Evolutionary conservation across 2,888 invertebrate genomes (phyloP).

Genomic region (Mesorhabditis belari): DNA sequence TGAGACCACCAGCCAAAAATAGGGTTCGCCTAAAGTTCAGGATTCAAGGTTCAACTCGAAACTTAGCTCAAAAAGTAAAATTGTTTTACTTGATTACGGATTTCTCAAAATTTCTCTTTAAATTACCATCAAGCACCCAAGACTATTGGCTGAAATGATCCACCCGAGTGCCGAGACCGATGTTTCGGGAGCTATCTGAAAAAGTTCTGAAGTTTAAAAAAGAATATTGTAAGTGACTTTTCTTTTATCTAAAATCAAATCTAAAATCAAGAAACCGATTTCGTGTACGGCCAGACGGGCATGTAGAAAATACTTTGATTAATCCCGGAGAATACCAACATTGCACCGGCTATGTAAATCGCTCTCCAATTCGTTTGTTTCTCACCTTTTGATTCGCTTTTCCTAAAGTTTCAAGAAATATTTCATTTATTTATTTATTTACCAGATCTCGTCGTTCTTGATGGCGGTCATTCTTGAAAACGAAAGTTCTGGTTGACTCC

Average conservation of each 20-base stretch:
- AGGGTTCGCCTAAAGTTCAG: background rate
- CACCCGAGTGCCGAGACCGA: background rate
- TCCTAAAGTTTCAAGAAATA: no score
- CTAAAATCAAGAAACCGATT: background rate
- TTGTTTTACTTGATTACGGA: no score
- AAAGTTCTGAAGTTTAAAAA: no score
- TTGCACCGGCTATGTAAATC: background rate
- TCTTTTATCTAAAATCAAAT: background rate
- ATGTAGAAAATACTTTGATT: background rate
- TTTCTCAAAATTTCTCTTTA: no score
- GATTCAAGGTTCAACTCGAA: background rate
- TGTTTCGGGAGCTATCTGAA: background rate
- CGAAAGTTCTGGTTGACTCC: no score
- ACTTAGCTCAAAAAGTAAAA: background rate
- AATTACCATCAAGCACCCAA: background rate
- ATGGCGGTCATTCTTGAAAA: no score
- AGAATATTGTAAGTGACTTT: no score
- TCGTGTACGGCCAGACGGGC: background rate
- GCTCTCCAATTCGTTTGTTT: background rate
- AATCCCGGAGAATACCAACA: background rate
- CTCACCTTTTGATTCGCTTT: no score
- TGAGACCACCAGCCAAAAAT: conserved; percentile 2
- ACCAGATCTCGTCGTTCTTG: no score
- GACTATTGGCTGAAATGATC: background rate
- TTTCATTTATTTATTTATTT: no score